Percentiles rank a stretch among this genome's conserved stretches.
Conservation (phyloP, 2,888 invertebrate genomes). For the Hartigia nigra region DNA sequence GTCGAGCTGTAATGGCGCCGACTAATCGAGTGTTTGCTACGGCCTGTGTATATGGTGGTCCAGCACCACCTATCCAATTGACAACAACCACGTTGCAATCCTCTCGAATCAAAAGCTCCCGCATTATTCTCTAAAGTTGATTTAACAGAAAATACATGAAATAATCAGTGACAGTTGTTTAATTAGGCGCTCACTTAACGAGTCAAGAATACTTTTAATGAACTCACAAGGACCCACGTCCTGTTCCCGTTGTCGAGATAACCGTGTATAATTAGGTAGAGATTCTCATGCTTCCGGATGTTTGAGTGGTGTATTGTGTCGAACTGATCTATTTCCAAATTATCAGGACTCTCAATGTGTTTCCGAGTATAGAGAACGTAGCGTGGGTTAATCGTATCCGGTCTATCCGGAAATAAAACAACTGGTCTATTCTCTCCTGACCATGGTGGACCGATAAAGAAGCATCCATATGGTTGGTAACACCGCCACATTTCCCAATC, state of each 20-base stretch:
- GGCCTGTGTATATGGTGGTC: conserved; percentile 91
- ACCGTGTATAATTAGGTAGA: conserved; percentile 86
- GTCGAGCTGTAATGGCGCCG: conserved; percentile 84
- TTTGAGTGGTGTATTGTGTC: conserved; percentile 73
- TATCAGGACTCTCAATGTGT: conserved; percentile 69
- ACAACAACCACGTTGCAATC: conserved; percentile 82
- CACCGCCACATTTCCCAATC: conserved; percentile 71
- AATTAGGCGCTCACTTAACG: not conserved
- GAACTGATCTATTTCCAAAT: conserved; percentile 75
- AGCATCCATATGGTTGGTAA: conserved; percentile 85
- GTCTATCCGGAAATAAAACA: conserved; percentile 80
- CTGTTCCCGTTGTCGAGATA: conserved; percentile 87
- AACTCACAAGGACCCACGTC: conserved; percentile 76
- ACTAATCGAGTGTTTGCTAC: conserved; percentile 90
- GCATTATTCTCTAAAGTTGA: conserved; percentile 74
- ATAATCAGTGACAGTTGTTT: not conserved
- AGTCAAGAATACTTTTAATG: not conserved
- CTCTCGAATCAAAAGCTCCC: conserved; percentile 77
- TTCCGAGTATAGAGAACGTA: conserved; percentile 72
- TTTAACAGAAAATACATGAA: not conserved
- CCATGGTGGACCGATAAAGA: conserved; percentile 83
- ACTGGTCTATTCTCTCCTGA: conserved; percentile 81
- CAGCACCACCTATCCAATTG: conserved; percentile 89
- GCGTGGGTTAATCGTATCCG: conserved; percentile 74
- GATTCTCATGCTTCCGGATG: conserved; percentile 72